Conservation (phyloP, 2,797 vertebrate species). For the Lithobates sylvaticus region DNA sequence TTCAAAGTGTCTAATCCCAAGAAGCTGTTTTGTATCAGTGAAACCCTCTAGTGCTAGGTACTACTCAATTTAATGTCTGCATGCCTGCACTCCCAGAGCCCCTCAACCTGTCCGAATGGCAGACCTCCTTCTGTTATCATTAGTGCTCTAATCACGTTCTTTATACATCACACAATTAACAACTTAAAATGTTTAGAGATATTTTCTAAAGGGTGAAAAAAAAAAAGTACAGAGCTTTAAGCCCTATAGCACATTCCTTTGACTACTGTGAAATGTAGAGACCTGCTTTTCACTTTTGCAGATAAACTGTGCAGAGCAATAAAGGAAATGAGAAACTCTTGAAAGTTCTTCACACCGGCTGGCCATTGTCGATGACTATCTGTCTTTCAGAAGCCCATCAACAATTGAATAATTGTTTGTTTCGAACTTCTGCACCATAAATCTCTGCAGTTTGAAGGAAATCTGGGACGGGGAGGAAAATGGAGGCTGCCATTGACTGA, state of each 20-base stretch:
- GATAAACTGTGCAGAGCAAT: not conserved
- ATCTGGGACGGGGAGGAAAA: not conserved
- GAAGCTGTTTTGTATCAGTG: constrained; percentile 31
- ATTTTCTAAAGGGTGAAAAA: constrained; percentile 18
- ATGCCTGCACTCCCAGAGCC: constrained; percentile 2
- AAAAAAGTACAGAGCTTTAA: constrained; percentile 1
- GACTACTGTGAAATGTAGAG: not conserved
- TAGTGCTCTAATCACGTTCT: constrained; percentile 23
- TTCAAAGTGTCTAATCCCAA: constrained; percentile 35
- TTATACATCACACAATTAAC: constrained; percentile 27
- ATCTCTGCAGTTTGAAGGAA: not conserved
- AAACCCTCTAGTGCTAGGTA: constrained; percentile 4
- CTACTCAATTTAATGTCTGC: constrained; percentile 7
- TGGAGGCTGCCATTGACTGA: not conserved
- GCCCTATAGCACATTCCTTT: not conserved
- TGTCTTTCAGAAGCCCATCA: not conserved
- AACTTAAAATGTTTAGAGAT: not conserved
- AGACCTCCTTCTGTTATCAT: constrained; percentile 29
- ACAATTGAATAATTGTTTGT: not conserved
- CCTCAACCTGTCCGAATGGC: constrained; percentile 8
- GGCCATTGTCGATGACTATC: not conserved
- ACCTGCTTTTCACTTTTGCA: not conserved
- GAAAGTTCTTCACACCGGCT: not conserved
- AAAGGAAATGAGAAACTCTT: not conserved
- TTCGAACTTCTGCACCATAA: not conserved